phyloP scores from a whole-genome alignment of 2,113 vertebrate species.

The Pachyramphus minor region DNA sequence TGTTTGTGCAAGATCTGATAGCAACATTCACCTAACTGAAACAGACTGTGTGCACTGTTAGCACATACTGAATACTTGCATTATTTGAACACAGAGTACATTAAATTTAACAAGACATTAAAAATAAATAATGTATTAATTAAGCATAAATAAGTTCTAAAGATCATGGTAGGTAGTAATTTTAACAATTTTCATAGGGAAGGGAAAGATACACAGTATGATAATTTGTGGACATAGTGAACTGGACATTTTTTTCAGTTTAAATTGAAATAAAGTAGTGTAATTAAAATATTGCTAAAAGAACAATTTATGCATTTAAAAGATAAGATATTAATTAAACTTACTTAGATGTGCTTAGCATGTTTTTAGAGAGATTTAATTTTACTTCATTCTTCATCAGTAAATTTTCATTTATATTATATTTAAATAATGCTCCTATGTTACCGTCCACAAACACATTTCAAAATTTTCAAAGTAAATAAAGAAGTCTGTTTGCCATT shows the following conservation, averaged over 20 bases:
- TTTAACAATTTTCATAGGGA: neutral
- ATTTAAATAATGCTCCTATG: neutral
- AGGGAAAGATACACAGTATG: neutral
- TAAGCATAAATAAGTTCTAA: neutral
- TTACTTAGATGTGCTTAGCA: neutral
- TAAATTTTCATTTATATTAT: neutral
- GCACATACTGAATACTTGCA: neutral
- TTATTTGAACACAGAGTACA: neutral
- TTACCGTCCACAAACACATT: conserved; percentile 18
- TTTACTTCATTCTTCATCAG: neutral
- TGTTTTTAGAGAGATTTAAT: neutral
- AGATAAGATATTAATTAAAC: neutral
- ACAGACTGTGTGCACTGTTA: neutral
- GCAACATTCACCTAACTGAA: neutral
- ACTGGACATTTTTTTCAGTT: neutral
- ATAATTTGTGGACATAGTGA: neutral
- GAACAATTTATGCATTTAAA: neutral
- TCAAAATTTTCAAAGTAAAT: conserved; percentile 24
- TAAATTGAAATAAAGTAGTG: neutral
- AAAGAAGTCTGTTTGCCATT: neutral
- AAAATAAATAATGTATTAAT: neutral
- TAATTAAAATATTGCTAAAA: neutral
- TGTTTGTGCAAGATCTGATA: neutral
- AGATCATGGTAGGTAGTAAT: neutral
- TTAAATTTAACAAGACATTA: neutral